These are phyloP conservation scores for Dipodomys spectabilis DNA, from an alignment of 2,113 vertebrate genomes.

Conservation along the genomic window DNA sequence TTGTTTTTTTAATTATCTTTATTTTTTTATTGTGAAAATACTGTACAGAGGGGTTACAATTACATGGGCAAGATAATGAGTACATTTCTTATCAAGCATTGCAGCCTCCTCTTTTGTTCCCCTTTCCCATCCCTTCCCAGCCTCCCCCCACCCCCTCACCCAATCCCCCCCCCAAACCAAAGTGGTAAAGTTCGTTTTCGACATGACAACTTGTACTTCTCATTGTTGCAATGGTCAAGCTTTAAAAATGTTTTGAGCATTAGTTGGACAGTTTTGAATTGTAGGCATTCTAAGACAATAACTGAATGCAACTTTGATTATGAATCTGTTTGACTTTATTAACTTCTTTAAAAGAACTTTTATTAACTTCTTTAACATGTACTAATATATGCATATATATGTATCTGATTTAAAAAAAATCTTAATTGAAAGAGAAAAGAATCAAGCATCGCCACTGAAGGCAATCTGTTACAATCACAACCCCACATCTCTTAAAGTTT, in stretches of 20 bases:
- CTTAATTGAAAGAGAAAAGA: background rate
- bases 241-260: background rate
- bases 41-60: no score
- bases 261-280: background rate
- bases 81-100: no score
- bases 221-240: no score
- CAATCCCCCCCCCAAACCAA: no score
- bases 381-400: background rate
- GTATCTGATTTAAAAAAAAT: background rate
- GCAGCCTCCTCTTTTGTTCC: no score
- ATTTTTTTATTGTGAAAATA: no score
- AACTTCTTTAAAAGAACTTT: background rate
- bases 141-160: no score
- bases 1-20: no score
- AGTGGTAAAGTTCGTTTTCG: no score
- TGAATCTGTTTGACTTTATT: accelerated
- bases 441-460: background rate
- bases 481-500: background rate
- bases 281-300: background rate
- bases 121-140: no score
- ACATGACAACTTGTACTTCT: no score
- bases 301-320: background rate
- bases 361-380: background rate
- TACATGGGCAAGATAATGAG: no score
- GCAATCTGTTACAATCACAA: background rate